Conservation (phyloP, 2,888 invertebrate genomes). For the Julus scanicus region DNA sequence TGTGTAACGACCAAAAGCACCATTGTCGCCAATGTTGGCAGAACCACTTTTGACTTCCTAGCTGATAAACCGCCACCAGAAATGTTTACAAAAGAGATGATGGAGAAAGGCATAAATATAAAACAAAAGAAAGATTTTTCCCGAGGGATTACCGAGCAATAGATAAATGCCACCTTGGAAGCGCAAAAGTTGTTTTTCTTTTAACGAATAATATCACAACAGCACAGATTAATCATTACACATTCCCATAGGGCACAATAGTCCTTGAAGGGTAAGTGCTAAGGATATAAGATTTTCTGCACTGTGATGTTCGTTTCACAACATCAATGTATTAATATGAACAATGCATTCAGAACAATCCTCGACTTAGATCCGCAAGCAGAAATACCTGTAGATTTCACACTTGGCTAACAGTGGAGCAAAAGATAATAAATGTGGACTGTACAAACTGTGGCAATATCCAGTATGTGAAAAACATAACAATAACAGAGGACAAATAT, state of each 20-base stretch:
- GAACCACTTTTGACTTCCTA: not conserved
- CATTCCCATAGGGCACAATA: not conserved
- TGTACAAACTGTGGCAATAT: no score
- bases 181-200: not conserved
- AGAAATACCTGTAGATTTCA: no score
- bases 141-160: slow-evolving; percentile 28
- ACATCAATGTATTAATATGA: not conserved
- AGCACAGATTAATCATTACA: slow-evolving; percentile 23
- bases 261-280: not conserved
- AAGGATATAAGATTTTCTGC: no score
- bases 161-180: not conserved
- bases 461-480: no score
- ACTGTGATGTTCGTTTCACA: not conserved
- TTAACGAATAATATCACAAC: slow-evolving; percentile 30
- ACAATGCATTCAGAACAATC: no score
- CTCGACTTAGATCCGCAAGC: no score
- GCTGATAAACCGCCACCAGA: not conserved
- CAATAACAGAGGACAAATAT: no score
- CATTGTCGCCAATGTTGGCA: slow-evolving; percentile 18
- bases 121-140: not conserved
- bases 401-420: no score
- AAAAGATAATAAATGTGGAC: no score
- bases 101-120: not conserved
- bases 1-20: not conserved
- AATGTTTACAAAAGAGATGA: slow-evolving; percentile 22